Evolutionary conservation across 2,797 vertebrate genomes (phyloP), one percentile per base, ranked within the genome.

Genomic region (Erpetoichthys calabaricus): DNA sequence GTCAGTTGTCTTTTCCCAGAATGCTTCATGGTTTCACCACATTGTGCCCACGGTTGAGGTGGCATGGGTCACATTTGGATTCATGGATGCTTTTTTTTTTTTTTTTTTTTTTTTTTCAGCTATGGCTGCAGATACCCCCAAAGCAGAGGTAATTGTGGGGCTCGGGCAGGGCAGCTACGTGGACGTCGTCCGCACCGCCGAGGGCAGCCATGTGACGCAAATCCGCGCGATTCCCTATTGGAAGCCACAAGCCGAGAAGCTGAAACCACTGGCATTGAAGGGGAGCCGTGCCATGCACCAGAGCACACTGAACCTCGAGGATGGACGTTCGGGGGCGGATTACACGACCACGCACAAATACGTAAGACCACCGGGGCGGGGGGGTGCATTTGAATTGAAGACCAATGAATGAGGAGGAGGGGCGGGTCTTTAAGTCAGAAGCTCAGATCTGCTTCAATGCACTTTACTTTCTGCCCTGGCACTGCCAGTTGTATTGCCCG

Each of bases 261-360:
- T 46, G 43, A 53, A 41, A 4, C 60, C 3, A 25, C 9, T 2
- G 41, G 56, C 44, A 42, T 41, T 0, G 3, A 65, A 47, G 6
- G 45, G 43, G 10, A 47, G 51, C 8, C 65, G 63, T n/a, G 42
- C 49, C 6, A 56, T 77, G 62, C 75, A 77, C 56, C 60, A 62
- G 56, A 73, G 65, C 51, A 74, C 63, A 4, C n/a, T 78, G 5
- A 57, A 5, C 52, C 47, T 76, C 3, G 66, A 65, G 8, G 64
- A 69, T 52, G 57, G 54, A 45, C 53, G 56, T 2, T 51, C 51
- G 5, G 51, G 60, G 7, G 7, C 59, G 4, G 45, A 61, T 60
- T 76, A 72, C 56, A 62, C 56, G 44, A 76, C 70, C 53, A 75
- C 66, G 45, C 69, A 75, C 50, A 10, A 54, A 5, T 64, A 77